phyloP scores from a whole-genome alignment of 1,140 invertebrate genomes.

The Pseudomyrmex gracilis region DNA sequence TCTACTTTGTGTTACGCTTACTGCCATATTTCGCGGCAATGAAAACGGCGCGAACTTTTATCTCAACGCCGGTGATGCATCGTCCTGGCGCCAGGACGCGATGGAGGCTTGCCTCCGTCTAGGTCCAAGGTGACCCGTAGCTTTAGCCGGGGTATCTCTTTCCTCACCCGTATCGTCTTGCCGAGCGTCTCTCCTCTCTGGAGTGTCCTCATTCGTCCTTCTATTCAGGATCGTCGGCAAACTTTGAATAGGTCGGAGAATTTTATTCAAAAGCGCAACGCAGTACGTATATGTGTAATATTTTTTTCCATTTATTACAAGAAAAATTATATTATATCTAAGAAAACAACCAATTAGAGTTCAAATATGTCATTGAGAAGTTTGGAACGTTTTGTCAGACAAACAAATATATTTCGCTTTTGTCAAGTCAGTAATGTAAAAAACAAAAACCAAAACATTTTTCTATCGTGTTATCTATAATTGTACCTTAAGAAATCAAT shows the following conservation, averaged over 20 bases:
- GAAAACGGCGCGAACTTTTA: conserved; percentile 64
- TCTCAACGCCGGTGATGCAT: conserved; percentile 59
- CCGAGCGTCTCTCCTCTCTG: conserved; percentile 1
- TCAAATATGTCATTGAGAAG: too few relatives aligned
- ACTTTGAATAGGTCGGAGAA: conserved; percentile 22
- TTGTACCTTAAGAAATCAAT: too few relatives aligned
- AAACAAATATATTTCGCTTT: background rate
- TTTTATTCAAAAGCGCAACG: background rate
- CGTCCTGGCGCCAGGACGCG: conserved; percentile 1
- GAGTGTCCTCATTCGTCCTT: background rate
- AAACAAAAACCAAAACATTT: too few relatives aligned
- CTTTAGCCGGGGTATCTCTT: conserved; percentile 25
- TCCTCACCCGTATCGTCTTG: conserved; percentile 1
- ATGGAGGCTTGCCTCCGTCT: conserved; percentile 3
- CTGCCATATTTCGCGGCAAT: conserved; percentile 64
- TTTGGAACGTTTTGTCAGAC: background rate
- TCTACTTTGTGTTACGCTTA: conserved; percentile 14
- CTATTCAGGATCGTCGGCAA: background rate
- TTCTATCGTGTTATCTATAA: too few relatives aligned
- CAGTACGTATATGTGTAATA: too few relatives aligned
- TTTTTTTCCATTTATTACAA: too few relatives aligned
- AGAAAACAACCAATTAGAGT: too few relatives aligned
- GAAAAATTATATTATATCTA: too few relatives aligned
- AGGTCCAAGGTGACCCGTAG: conserved; percentile 34
- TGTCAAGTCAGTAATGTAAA: too few relatives aligned